phyloP scores from a whole-genome alignment of 1,140 invertebrate genomes.

The Prorops nasuta region DNA sequence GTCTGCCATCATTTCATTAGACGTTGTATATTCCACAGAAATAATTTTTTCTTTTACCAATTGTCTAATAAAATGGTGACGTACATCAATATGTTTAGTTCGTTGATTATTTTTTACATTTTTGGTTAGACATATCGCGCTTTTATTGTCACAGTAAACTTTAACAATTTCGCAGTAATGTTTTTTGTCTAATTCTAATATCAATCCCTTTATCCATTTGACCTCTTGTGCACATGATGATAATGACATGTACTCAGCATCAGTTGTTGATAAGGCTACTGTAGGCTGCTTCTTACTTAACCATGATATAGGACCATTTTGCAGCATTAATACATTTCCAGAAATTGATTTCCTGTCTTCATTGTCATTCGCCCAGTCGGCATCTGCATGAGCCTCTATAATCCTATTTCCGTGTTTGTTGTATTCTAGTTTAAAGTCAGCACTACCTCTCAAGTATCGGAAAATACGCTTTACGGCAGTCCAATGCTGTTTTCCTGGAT shows the following conservation, averaged over 20 bases:
- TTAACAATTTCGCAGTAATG: background rate
- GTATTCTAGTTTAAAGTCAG: too few species aligned
- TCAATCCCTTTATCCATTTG: background rate
- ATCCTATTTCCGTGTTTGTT: too few species aligned
- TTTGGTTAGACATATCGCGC: background rate
- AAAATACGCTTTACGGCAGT: background rate
- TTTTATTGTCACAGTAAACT: background rate
- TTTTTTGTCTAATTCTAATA: background rate
- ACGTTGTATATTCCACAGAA: too few species aligned
- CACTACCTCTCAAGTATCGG: slow-evolving; percentile 6
- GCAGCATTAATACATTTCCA: background rate
- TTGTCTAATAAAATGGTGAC: too few species aligned
- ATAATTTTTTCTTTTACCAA: too few species aligned
- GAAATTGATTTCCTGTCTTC: background rate
- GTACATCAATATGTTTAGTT: too few species aligned
- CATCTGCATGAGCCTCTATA: background rate
- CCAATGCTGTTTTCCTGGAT: background rate
- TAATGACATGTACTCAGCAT: too few species aligned
- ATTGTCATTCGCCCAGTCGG: background rate
- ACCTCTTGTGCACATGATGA: too few species aligned
- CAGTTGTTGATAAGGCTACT: too few species aligned
- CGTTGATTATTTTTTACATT: too few species aligned
- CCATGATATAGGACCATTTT: background rate
- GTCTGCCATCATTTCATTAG: too few species aligned
- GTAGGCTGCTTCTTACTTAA: background rate